Evolutionary conservation across 2,113 vertebrate genomes (phyloP), one percentile per base, ranked within the genome.

Genomic region (Grus americana): DNA sequence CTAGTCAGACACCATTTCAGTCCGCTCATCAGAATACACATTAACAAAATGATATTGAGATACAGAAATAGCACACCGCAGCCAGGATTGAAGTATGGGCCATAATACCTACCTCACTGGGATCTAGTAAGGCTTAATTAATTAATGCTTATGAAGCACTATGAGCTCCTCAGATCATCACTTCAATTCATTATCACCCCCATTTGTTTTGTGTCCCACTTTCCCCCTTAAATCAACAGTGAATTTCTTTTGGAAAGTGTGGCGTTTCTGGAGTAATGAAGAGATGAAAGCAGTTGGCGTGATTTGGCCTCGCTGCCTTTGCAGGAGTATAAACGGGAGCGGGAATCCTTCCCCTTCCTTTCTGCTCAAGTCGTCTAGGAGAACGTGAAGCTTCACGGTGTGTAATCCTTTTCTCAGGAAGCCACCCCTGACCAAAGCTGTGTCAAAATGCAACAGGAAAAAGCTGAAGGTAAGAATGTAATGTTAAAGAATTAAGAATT

Each of bases 1-100:
- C 62, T 74, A 95, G 96, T 95, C 96, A 97, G 96, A 95, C 96
- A 95, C 91, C 91, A 83, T 97, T 92, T 95, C 96, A 94, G 95
- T 74, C 81, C 6, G 6, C 91, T 95, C 93, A 88, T 96, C 94
- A 90, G 91, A 94, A 97, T 86, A 82, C 92, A 90, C 80, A 91
- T 95, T 95, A 97, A 78, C 78, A 95, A 92, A 95, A 96, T 95
- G 81, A 95, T 94, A 83, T 42, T 78, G 87, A 95, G 87, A 38
- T 72, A 87, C 79, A 90, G 87, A 95, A 96, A 97, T 91, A 97
- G 78, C 91, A 96, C 84, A 95, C 80, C 2, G 0, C 93, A 95
- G 71, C 87, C 81, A 67, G 78, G 55, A 73, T 7, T 79, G 84
- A 57, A 92, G 87, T 13, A 86, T 3, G 20, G 86, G 86, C 91